Percentiles rank a stretch among this genome's conserved stretches.
phyloP scores from a whole-genome alignment of 2,113 vertebrate genomes.

The Dicentrarchus labrax region DNA sequence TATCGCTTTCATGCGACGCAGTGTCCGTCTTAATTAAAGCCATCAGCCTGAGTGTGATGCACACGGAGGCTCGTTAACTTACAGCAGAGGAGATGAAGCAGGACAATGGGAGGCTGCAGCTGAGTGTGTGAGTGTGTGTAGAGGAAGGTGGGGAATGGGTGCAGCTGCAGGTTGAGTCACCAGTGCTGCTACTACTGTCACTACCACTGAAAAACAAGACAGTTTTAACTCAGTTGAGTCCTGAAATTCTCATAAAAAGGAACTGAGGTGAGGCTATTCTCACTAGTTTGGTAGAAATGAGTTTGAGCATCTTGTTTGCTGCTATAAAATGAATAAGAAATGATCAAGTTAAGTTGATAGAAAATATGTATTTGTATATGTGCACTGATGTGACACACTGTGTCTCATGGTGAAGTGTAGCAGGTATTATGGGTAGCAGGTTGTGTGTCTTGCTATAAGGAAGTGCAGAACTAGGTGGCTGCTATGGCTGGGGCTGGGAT shows the following conservation, averaged over 20 bases:
- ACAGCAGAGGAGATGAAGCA: constrained; percentile 2
- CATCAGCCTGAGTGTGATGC: not conserved
- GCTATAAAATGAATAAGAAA: no score
- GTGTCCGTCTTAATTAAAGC: constrained; percentile 26
- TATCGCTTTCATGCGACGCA: not conserved
- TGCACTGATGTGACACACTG: no score
- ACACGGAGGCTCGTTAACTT: constrained; percentile 4
- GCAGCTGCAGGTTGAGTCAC: constrained; percentile 50
- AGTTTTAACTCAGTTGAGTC: not conserved
- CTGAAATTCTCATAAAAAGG: not conserved
- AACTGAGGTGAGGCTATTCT: not conserved
- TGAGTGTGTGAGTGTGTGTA: constrained; percentile 8
- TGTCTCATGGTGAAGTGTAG: no score
- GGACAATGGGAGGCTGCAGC: constrained; percentile 43
- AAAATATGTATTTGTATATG: no score
- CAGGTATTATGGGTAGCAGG: no score
- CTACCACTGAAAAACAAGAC: not conserved
- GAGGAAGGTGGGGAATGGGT: not conserved
- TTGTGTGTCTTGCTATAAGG: no score
- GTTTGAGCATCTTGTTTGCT: not conserved
- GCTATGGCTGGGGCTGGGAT: not conserved
- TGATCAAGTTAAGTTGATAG: no score
- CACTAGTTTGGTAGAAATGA: not conserved
- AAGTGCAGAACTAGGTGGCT: no score
- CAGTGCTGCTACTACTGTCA: not conserved